Percentiles rank a stretch among this genome's conserved stretches.
Evolutionary conservation across 2,888 invertebrate species (phyloP).

Genomic region (Pollenia griseotomentosa): DNA sequence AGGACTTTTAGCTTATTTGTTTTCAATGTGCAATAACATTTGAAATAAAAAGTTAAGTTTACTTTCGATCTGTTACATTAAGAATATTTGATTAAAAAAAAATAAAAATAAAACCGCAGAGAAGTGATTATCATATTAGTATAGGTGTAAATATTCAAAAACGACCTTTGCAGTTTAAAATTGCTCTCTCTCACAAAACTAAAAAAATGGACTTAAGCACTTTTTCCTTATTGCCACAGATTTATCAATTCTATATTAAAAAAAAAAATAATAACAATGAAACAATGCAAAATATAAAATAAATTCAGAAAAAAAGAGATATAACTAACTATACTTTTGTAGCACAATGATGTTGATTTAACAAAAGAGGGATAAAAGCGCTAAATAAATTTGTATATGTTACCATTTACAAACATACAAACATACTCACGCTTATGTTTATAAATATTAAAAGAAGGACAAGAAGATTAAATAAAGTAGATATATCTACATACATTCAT

Average conservation of each 20-base stretch:
- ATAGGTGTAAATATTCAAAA: too few species aligned
- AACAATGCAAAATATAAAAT: background rate
- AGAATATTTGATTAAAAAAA: too few species aligned
- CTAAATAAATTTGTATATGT: background rate
- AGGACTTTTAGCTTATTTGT: too few species aligned
- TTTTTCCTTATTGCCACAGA: background rate
- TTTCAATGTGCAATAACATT: too few species aligned
- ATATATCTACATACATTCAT: background rate
- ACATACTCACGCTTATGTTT: constrained; percentile 14
- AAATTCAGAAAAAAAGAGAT: background rate
- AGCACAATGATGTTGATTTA: constrained; percentile 28
- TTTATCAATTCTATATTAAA: background rate
- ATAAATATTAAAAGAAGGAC: constrained; percentile 39
- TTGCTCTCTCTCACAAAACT: too few species aligned
- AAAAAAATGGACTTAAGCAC: too few species aligned
- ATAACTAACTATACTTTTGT: background rate
- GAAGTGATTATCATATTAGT: too few species aligned
- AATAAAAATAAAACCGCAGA: too few species aligned
- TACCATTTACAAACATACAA: background rate
- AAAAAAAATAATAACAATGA: background rate
- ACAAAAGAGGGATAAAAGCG: constrained; percentile 25
- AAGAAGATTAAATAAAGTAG: constrained; percentile 27
- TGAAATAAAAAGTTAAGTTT: too few species aligned
- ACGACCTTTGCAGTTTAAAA: too few species aligned
- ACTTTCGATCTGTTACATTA: too few species aligned